These are phyloP conservation scores for Diabrotica virgifera DNA, from an alignment of 1,140 invertebrate genomes.

Conservation along the genomic window DNA sequence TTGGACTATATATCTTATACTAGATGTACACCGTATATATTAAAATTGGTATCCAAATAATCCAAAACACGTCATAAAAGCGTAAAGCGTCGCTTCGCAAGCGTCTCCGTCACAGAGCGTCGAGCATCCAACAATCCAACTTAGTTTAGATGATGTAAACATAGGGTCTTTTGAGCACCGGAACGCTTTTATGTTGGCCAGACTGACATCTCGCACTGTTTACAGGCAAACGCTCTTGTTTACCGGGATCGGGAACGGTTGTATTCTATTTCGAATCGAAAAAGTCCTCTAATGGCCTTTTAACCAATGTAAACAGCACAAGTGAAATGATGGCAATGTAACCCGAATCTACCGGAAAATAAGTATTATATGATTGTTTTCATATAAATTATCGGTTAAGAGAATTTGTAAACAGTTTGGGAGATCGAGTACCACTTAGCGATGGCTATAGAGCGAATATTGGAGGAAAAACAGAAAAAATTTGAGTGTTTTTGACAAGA, in stretches of 20 bases:
- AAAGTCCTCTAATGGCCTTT: constrained; percentile 28
- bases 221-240: constrained; percentile 13
- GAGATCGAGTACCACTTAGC: no score
- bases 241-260: constrained; percentile 23
- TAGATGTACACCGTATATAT: no score
- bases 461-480: no score
- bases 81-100: no score
- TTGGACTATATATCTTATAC: no score
- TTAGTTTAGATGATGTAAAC: constrained; percentile 16
- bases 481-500: no score
- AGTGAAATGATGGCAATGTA: constrained; percentile 29
- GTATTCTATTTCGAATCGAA: constrained; percentile 22
- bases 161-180: constrained; percentile 23
- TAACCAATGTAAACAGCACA: constrained; percentile 30
- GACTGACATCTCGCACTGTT: constrained; percentile 18
- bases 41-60: no score
- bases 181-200: constrained; percentile 25
- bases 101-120: no score
- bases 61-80: no score
- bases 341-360: constrained; percentile 26
- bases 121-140: no score
- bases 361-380: constrained; percentile 20
- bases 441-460: no score
- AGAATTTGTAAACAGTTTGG: constrained; percentile 14
- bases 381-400: constrained; percentile 9